phyloP scores from a whole-genome alignment of 2,113 vertebrate species.

The Hemichromis elongatus region DNA sequence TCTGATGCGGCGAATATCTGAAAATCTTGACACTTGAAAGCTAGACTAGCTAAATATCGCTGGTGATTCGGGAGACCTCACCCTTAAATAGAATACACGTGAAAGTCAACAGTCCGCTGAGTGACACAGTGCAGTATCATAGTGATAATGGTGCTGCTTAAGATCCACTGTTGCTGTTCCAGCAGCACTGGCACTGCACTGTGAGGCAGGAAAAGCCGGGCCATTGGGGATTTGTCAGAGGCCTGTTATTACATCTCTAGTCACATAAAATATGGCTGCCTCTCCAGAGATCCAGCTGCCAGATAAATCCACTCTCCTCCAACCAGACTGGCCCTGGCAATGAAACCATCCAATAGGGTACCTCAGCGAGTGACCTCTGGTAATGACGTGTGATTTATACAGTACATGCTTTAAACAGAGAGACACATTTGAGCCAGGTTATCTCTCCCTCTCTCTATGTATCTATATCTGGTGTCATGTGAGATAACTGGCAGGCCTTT shows the following conservation, averaged over 20 bases:
- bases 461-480: conserved; percentile 58
- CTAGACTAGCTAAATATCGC: background rate
- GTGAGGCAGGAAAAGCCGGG: conserved; percentile 38
- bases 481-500: conserved; percentile 61
- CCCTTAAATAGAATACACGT: background rate
- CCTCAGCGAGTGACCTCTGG: conserved; percentile 55
- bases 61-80: background rate
- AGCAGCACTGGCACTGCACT: conserved; percentile 36
- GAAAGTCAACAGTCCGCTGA: background rate
- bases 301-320: conserved; percentile 70
- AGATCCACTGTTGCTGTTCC: conserved; percentile 9
- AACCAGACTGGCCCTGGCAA: conserved; percentile 45
- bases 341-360: conserved; percentile 51
- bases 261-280: conserved; percentile 67
- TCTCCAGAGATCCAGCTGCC: conserved; percentile 58
- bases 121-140: background rate
- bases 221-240: conserved; percentile 67
- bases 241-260: conserved; percentile 69
- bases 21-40: background rate
- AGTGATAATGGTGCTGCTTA: conserved; percentile 37
- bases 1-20: background rate
- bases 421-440: conserved; percentile 20
- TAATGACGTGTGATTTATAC: conserved; percentile 72
- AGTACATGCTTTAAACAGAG: conserved; percentile 58
- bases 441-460: background rate